A percentile compares a stretch with the other conserved stretches of the same genome.
Conservation (phyloP, 2,797 vertebrate species). For the Coendou prehensilis region DNA sequence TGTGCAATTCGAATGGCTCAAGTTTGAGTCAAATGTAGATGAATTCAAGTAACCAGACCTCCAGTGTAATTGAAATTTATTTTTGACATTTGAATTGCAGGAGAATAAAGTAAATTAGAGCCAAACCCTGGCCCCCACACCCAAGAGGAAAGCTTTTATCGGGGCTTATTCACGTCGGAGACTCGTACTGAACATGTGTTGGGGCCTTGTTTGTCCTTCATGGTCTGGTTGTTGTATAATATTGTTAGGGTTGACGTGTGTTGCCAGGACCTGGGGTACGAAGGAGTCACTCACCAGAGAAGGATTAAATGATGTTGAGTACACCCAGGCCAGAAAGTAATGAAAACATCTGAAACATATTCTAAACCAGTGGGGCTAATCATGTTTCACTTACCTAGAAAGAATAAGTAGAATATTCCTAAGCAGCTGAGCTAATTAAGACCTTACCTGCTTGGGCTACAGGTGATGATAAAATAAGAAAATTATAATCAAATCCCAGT, state of each 20-base stretch:
- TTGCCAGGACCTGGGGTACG: neutral
- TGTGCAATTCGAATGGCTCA: neutral
- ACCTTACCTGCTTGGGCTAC: neutral
- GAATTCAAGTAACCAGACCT: constrained; percentile 22
- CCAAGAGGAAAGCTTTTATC: neutral
- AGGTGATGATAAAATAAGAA: neutral
- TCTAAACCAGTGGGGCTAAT: neutral
- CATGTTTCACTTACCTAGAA: constrained; percentile 3
- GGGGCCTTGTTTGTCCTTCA: neutral
- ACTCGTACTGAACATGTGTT: neutral
- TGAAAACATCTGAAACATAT: constrained; percentile 22
- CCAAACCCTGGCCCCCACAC: neutral
- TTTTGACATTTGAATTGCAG: constrained; percentile 59
- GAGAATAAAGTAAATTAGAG: constrained; percentile 42
- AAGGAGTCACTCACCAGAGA: neutral
- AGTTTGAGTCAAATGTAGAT: neutral
- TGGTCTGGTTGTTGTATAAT: neutral
- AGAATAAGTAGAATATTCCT: neutral
- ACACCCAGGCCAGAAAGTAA: constrained; percentile 12
- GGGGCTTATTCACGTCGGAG: constrained; percentile 3
- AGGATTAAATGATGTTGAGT: constrained; percentile 4
- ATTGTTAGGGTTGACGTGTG: neutral
- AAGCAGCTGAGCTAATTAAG: neutral
- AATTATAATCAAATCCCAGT: neutral
- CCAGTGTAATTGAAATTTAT: constrained; percentile 46